phyloP scores from a whole-genome alignment of 2,113 vertebrate species.

The Brachirus orientalis region DNA sequence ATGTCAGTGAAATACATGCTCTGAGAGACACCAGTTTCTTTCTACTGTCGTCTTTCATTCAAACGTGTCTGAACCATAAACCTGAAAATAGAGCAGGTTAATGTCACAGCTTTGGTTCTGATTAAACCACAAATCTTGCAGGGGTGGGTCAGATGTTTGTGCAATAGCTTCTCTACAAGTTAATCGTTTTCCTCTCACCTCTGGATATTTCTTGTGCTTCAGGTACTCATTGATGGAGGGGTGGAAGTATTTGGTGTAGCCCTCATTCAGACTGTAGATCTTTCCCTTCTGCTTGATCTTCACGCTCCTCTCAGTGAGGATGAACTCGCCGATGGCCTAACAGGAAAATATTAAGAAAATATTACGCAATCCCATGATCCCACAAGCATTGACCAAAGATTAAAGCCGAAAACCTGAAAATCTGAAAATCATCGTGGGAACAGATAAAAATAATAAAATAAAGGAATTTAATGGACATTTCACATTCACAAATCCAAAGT shows the following conservation, averaged over 20 bases:
- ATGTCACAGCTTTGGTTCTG: not conserved
- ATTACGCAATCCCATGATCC: no score
- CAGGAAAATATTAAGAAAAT: not conserved
- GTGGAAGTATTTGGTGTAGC: constrained; percentile 95
- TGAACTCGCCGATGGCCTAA: constrained; percentile 94
- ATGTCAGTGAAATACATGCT: no score
- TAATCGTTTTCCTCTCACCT: constrained; percentile 81
- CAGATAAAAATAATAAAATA: no score
- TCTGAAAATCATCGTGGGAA: no score
- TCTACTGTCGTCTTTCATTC: no score
- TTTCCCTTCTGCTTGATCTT: constrained; percentile 94
- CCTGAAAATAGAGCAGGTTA: not conserved
- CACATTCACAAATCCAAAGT: no score
- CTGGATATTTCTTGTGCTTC: constrained; percentile 94
- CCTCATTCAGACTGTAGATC: constrained; percentile 95
- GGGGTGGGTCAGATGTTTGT: not conserved
- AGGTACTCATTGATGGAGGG: constrained; percentile 90
- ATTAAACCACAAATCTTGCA: not conserved
- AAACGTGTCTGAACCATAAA: not conserved
- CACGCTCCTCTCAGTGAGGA: constrained; percentile 92
- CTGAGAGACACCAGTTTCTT: no score
- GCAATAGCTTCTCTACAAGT: no score
- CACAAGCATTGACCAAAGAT: no score
- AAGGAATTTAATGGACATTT: no score
- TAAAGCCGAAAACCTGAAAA: no score